Conservation (phyloP, 2,113 vertebrate genomes). For the Stomatorhinus ivindoensis region DNA sequence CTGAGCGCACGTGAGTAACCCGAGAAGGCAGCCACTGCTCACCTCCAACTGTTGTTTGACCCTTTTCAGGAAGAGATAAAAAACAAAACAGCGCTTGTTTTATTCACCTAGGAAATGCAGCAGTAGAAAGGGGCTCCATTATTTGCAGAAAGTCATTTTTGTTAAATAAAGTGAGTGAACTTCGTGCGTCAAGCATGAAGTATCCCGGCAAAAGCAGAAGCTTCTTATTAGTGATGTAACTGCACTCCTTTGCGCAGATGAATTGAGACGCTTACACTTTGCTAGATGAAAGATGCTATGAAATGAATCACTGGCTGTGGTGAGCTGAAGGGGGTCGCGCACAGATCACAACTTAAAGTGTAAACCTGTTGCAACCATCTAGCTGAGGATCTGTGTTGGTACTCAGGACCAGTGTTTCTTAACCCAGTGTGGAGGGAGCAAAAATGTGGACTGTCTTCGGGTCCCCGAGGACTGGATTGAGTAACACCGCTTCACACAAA, state of each 20-base stretch:
- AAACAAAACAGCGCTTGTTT: not conserved
- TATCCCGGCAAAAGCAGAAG: not conserved
- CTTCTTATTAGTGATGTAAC: not conserved
- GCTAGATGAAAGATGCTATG: not conserved
- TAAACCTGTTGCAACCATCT: not conserved
- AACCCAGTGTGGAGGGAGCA: not conserved
- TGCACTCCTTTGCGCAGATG: not conserved
- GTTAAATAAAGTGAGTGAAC: not conserved
- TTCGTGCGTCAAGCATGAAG: not conserved
- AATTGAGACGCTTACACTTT: not conserved
- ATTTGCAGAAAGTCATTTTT: not conserved
- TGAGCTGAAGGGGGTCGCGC: not conserved
- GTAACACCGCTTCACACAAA: not conserved
- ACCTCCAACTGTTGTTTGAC: not conserved
- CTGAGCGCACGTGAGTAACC: conserved; percentile 76
- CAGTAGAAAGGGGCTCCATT: not conserved
- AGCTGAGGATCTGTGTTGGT: not conserved
- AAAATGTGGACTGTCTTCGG: not conserved
- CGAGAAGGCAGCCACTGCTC: not conserved
- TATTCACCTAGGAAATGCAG: not conserved
- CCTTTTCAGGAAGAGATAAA: not conserved
- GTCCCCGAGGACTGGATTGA: not conserved
- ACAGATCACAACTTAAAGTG: not conserved
- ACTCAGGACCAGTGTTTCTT: not conserved
- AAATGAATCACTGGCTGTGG: not conserved